Conservation (phyloP, 2,113 vertebrate genomes). For the Indicator indicator region DNA sequence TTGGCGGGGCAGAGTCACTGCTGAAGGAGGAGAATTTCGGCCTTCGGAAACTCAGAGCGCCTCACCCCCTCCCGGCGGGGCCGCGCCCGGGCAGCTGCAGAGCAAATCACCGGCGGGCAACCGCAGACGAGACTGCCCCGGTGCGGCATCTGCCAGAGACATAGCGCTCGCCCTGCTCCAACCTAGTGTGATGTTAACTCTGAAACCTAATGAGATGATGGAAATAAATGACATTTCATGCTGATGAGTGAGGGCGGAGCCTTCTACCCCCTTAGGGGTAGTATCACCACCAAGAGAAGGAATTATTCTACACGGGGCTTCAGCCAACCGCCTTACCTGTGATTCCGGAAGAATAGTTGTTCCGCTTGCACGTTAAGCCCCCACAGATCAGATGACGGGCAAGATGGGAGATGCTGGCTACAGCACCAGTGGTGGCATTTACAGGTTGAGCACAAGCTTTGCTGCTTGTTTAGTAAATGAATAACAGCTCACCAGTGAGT, state of each 20-base stretch:
- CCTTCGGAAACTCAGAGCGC: no score
- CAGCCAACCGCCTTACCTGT: not conserved
- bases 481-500: not conserved
- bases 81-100: not conserved
- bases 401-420: not conserved
- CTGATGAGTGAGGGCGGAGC: no score
- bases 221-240: fast-evolving
- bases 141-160: not conserved
- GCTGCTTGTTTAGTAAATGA: not conserved
- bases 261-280: not conserved
- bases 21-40: not conserved
- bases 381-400: fast-evolving
- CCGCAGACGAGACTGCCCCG: not conserved
- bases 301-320: not conserved
- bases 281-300: not conserved
- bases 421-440: not conserved
- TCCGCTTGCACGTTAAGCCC: not conserved
- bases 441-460: not conserved
- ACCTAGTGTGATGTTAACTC: fast-evolving
- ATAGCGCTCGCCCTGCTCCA: fast-evolving
- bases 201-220: not conserved
- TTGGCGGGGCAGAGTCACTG: not conserved
- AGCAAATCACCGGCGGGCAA: not conserved
- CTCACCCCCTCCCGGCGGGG: not conserved
- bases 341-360: not conserved